Evolutionary conservation across 2,113 vertebrate genomes (phyloP).

Genomic region (Aix galericulata): DNA sequence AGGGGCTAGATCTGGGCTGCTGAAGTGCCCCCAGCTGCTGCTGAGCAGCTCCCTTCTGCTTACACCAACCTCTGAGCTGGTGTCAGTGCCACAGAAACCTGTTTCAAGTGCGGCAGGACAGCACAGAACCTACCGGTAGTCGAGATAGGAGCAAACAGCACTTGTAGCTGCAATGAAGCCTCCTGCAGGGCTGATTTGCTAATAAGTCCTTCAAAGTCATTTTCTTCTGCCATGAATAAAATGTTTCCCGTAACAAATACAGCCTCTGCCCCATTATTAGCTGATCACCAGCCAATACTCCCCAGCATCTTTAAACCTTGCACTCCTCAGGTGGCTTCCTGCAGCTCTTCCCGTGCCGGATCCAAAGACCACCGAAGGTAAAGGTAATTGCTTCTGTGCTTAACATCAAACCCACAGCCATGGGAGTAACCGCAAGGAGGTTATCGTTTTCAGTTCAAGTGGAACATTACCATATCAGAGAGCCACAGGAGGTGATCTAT

Average conservation of each 20-base stretch:
- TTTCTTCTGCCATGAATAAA: background rate
- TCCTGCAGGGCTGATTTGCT: background rate
- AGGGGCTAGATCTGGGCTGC: background rate
- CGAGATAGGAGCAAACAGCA: background rate
- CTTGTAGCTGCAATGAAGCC: background rate
- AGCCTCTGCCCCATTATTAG: background rate
- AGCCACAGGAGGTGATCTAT: background rate
- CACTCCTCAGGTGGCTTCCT: background rate
- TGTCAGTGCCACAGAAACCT: background rate
- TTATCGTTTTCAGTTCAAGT: background rate
- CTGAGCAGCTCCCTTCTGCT: background rate
- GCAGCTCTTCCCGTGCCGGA: background rate
- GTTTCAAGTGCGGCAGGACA: background rate
- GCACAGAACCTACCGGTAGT: background rate
- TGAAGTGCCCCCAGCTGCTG: slow-evolving; percentile 34
- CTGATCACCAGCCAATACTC: background rate
- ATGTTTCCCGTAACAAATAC: background rate
- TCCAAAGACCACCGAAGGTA: background rate
- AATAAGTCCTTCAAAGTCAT: background rate
- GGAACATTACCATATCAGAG: background rate
- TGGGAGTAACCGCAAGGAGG: background rate
- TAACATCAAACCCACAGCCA: background rate
- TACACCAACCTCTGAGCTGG: background rate
- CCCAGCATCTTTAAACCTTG: background rate
- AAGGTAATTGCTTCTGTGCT: background rate